phyloP scores from a whole-genome alignment of 2,797 vertebrate genomes.

The Eulemur albifrons region DNA sequence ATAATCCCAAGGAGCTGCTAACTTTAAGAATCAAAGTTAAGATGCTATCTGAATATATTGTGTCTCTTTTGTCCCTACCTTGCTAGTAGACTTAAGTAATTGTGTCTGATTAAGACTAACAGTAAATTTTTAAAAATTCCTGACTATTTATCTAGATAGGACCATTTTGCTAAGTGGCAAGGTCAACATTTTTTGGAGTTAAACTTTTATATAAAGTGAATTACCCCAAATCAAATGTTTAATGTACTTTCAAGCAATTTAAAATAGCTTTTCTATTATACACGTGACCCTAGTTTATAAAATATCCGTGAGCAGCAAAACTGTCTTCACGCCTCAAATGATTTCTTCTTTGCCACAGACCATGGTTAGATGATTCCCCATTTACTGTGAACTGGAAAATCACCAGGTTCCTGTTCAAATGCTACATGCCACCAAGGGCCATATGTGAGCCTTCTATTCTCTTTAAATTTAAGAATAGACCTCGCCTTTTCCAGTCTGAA shows the following conservation, averaged over 20 bases:
- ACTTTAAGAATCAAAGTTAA: not conserved
- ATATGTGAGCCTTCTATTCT: not conserved
- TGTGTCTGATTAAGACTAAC: not conserved
- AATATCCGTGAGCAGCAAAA: not conserved
- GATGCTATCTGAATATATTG: not conserved
- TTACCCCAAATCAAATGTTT: not conserved
- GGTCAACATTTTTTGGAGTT: not conserved
- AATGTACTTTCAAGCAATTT: not conserved
- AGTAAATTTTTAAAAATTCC: not conserved
- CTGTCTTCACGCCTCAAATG: not conserved
- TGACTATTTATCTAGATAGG: not conserved
- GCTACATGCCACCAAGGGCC: not conserved
- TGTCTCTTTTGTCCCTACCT: not conserved
- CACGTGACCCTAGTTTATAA: not conserved
- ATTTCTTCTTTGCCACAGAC: not conserved
- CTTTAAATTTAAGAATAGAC: not conserved
- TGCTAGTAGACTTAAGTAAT: not conserved
- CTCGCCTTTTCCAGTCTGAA: not conserved
- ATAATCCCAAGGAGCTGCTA: not conserved
- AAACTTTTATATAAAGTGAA: not conserved
- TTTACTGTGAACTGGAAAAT: not conserved
- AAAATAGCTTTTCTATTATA: conserved; percentile 11
- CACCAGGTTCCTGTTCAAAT: not conserved
- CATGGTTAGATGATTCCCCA: not conserved
- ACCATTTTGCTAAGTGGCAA: not conserved